phyloP scores from a whole-genome alignment of 2,888 invertebrate genomes.

The Cataglyphis albicans region DNA sequence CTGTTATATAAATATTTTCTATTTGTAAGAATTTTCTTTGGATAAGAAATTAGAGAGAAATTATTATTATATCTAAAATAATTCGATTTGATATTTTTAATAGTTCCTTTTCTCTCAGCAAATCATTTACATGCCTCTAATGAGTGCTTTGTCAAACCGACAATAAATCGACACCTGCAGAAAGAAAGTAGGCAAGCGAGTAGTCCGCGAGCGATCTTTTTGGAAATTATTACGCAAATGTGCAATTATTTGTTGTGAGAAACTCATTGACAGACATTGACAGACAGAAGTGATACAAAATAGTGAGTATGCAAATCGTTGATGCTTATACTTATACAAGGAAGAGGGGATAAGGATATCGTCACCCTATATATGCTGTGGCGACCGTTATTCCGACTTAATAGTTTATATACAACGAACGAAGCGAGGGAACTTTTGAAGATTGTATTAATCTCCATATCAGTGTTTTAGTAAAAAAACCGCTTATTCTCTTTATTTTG shows the following conservation, averaged over 20 bases:
- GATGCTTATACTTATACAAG: not conserved
- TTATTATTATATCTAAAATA: not conserved
- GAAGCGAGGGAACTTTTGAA: not conserved
- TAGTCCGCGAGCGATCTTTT: not conserved
- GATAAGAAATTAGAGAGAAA: not conserved
- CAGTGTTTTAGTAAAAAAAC: not conserved
- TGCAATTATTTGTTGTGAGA: not conserved
- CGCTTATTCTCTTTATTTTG: no score
- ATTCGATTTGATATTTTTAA: not conserved
- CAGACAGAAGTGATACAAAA: constrained; percentile 6
- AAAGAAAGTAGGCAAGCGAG: not conserved
- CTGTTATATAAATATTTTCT: not conserved
- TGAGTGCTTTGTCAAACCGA: not conserved
- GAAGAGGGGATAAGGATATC: constrained; percentile 36
- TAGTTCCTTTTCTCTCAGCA: not conserved
- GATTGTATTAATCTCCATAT: not conserved
- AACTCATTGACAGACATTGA: not conserved
- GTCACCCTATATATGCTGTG: constrained; percentile 11
- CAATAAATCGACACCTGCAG: not conserved
- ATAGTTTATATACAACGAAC: constrained; percentile 49
- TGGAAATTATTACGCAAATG: not conserved
- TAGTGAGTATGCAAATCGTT: constrained; percentile 22
- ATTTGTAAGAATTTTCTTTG: not conserved
- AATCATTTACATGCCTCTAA: not conserved
- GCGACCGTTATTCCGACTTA: constrained; percentile 27